Conservation (phyloP, 2,888 invertebrate species). For the Eupithecia dodoneata region DNA sequence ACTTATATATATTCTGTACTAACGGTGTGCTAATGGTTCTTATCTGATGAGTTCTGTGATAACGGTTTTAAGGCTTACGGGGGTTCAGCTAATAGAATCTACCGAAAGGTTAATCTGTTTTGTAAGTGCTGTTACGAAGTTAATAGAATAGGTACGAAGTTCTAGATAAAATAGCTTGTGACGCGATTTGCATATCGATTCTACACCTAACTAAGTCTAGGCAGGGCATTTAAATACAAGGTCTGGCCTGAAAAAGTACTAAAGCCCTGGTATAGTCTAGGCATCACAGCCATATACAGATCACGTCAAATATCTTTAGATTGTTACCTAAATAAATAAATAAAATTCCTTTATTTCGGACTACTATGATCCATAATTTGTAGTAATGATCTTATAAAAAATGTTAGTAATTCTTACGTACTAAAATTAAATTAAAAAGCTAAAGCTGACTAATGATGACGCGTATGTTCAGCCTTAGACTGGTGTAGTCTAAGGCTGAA, state of each 20-base stretch:
- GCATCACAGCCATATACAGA: no score
- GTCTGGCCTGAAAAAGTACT: neutral
- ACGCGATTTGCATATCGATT: slow-evolving; percentile 3
- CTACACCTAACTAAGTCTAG: neutral
- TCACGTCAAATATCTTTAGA: no score
- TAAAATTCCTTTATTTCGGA: no score
- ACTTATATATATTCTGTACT: slow-evolving; percentile 14
- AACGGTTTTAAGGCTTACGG: slow-evolving; percentile 16
- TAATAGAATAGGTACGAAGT: neutral
- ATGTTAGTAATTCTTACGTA: no score
- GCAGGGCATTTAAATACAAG: neutral
- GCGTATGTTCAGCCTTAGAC: neutral
- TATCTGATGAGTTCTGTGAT: slow-evolving; percentile 31
- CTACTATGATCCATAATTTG: no score
- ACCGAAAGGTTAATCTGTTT: slow-evolving; percentile 29
- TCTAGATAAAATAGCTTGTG: neutral
- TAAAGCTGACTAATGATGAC: no score
- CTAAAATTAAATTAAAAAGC: no score
- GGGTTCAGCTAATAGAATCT: slow-evolving; percentile 21
- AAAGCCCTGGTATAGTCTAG: neutral
- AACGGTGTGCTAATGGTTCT: slow-evolving; percentile 26
- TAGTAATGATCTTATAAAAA: no score
- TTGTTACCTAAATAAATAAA: no score
- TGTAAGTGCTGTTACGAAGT: slow-evolving; percentile 6
- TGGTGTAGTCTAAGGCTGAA: neutral